Evolutionary conservation across 2,797 vertebrate species (phyloP).

Genomic region (Helicolenus hilgendorfi): DNA sequence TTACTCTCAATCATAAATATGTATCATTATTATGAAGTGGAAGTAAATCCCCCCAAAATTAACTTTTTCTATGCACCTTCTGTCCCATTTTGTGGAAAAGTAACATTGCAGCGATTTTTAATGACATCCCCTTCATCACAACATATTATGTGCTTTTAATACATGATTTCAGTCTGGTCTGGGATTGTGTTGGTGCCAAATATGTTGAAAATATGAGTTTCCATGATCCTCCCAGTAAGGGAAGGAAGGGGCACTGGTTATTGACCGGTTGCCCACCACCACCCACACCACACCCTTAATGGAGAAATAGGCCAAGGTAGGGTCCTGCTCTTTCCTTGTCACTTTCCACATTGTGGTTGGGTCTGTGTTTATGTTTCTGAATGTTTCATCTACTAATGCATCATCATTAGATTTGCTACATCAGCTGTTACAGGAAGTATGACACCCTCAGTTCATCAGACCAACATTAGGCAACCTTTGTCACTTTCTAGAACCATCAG

Average conservation of each 20-base stretch:
- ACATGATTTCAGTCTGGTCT: neutral
- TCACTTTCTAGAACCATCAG: neutral
- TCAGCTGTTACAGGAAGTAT: slow-evolving; percentile 1
- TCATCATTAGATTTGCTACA: neutral
- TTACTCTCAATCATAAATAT: too few species aligned
- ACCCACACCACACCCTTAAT: slow-evolving; percentile 73
- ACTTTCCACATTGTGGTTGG: slow-evolving; percentile 66
- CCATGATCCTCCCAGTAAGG: slow-evolving; percentile 83
- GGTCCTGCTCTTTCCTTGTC: slow-evolving; percentile 67
- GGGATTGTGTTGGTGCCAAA: slow-evolving; percentile 34
- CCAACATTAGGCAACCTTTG: neutral
- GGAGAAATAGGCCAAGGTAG: slow-evolving; percentile 67
- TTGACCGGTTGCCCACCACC: slow-evolving; percentile 47
- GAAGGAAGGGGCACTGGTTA: slow-evolving; percentile 81
- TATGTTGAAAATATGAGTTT: slow-evolving; percentile 63
- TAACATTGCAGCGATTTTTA: neutral
- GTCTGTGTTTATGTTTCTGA: slow-evolving; percentile 71
- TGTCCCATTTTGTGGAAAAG: neutral
- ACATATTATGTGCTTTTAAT: neutral
- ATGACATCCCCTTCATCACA: neutral
- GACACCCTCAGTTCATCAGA: neutral
- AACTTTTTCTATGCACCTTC: neutral
- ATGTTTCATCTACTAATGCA: slow-evolving; percentile 36
- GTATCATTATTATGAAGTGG: neutral
- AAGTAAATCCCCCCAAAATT: neutral